Evolutionary conservation across 2,888 invertebrate genomes (phyloP), one percentile per base, ranked within the genome.

Genomic region (Hyposoter dolosus): DNA sequence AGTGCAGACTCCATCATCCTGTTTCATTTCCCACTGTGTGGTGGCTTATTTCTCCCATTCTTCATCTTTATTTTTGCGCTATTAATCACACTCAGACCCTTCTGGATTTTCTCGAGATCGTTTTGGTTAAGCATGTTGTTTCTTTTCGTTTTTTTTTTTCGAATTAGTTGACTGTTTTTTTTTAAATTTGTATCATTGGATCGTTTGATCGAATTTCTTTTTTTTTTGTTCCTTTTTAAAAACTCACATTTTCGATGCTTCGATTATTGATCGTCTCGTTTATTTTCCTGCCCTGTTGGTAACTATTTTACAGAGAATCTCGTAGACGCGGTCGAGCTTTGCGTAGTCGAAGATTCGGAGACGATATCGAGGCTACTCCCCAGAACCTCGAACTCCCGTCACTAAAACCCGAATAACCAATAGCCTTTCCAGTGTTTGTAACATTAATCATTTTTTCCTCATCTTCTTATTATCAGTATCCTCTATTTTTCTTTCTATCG

Each of bases 321-420:
- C 90, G 88, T 77, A 89, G 87, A 74, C 90, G 89, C 81, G 93
- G 93, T 88, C 93, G 93, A 84, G 91, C 93, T 85, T 88, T 93
- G 80, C 92, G 93, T 86, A 93, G 93, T 90, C 92, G 93, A 87
- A 91, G 88, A 89, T 88, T 89, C 88, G 90, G 88, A 53, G 90
- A 90, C 82, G 47, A 85, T 79, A 69, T 81, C 79, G 90, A 90
- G 83, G 77, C 82, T 80, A 69, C 86, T 84, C 87, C 85, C 87
- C 80, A 84, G 86, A 72, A 86, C 86, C 90, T 65, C 88, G 87
- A 78, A 87, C 66, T 90, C 88, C 89, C 83, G 77, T 86, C 77
- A 88, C 82, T 87, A 88, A 90, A 90, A 86, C 88, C 85, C 83
- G 91, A 90, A 90, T 85, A 43, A 90, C 84, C 35, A 85, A 85